These are phyloP conservation scores for Lepidochrysops patricia DNA, from an alignment of 2,888 invertebrate genomes.

Conservation along the genomic window DNA sequence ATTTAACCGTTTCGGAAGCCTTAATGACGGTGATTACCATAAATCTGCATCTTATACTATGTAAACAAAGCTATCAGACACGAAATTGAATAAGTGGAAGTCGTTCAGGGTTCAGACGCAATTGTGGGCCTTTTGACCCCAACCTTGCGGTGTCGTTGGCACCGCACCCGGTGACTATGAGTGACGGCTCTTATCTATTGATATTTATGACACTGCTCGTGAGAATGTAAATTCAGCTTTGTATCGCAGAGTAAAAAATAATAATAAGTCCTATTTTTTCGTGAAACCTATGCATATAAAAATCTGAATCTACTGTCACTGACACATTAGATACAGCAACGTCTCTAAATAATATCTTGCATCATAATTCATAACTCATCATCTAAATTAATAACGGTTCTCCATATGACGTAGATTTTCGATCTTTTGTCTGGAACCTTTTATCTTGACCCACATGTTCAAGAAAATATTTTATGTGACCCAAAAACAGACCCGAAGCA, in stretches of 20 bases:
- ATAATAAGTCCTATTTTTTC: no score
- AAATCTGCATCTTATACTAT: conserved; percentile 13
- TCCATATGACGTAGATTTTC: no score
- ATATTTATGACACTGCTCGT: conserved; percentile 14
- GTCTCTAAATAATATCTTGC: no score
- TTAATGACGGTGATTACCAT: neutral
- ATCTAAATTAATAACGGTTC: no score
- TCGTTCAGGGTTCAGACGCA: conserved; percentile 36
- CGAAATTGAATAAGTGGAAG: conserved; percentile 24
- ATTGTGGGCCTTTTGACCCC: conserved; percentile 50
- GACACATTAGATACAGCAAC: no score
- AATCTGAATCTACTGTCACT: no score
- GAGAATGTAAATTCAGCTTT: neutral
- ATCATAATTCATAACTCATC: no score
- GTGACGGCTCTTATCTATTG: conserved; percentile 5
- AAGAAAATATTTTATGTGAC: neutral
- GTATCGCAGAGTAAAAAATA: no score
- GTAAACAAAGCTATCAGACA: conserved; percentile 16
- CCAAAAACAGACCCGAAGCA: neutral
- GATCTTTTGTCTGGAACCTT: neutral
- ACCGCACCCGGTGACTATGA: conserved; percentile 14
- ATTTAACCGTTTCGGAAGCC: neutral
- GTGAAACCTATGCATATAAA: no score
- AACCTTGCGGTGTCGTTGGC: conserved; percentile 52
- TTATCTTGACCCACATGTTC: neutral